Conservation (phyloP, 2,113 vertebrate species). For the Pao palembangensis region DNA sequence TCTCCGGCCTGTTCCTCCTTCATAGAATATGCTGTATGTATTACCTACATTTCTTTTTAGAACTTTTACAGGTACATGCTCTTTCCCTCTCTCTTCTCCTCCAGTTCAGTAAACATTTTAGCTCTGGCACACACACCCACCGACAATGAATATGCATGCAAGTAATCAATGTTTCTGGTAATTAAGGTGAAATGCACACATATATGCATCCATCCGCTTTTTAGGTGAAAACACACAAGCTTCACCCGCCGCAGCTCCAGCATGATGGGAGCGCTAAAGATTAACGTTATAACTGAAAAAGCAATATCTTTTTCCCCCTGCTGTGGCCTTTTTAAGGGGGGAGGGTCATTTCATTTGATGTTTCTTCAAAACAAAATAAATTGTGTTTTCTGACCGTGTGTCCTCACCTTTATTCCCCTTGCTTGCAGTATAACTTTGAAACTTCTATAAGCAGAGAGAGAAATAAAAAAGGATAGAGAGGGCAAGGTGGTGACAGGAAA, state of each 20-base stretch:
- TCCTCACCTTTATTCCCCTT: slow-evolving; percentile 64
- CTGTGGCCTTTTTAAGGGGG: slow-evolving; percentile 68
- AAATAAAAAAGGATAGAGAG: slow-evolving; percentile 13
- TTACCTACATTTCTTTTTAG: too few relatives aligned
- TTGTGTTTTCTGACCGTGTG: slow-evolving; percentile 59
- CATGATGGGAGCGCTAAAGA: slow-evolving; percentile 58
- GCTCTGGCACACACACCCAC: slow-evolving; percentile 28
- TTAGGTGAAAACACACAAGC: slow-evolving; percentile 1
- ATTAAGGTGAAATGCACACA: slow-evolving; percentile 21
- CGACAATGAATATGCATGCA: slow-evolving; percentile 34
- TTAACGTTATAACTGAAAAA: slow-evolving; percentile 65
- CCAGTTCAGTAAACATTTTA: slow-evolving; percentile 10
- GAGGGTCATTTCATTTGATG: slow-evolving; percentile 69
- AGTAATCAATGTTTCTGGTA: slow-evolving; percentile 33
- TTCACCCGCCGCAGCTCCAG: slow-evolving; percentile 26
- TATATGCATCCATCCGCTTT: neutral
- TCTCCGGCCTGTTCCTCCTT: neutral
- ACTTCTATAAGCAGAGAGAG: slow-evolving; percentile 51
- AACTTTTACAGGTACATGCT: too few relatives aligned
- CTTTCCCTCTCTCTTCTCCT: slow-evolving; percentile 28
- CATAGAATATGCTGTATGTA: neutral
- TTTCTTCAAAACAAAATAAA: slow-evolving; percentile 69
- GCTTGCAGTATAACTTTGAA: slow-evolving; percentile 61
- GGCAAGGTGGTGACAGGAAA: slow-evolving; percentile 4
- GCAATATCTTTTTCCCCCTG: slow-evolving; percentile 63